phyloP scores from a whole-genome alignment of 2,888 invertebrate genomes.

The Yponomeuta sedellus region DNA sequence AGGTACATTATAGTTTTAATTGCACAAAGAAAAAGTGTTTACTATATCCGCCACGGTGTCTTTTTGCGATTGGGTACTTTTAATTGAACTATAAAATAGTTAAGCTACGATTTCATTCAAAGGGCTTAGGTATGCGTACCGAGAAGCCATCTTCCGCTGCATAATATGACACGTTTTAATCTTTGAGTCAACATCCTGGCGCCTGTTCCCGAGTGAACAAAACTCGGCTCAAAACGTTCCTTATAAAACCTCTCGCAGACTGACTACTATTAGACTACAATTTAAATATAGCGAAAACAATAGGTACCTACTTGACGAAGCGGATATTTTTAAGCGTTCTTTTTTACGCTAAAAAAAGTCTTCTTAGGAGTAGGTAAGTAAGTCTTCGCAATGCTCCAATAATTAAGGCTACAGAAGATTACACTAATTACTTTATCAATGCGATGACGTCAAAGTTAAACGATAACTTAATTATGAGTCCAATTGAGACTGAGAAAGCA shows the following conservation, averaged over 20 bases:
- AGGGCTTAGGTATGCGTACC: background rate
- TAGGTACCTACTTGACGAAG: background rate
- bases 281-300: too few relatives aligned
- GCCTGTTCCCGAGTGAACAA: background rate
- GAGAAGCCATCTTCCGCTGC: background rate
- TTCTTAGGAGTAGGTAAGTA: background rate
- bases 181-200: slow-evolving; percentile 12
- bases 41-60: background rate
- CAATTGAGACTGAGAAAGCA: background rate
- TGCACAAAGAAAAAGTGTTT: background rate
- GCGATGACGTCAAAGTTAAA: background rate
- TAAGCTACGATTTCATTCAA: background rate
- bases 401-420: background rate
- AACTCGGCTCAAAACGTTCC: background rate
- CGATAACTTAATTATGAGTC: background rate
- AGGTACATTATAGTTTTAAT: too few relatives aligned
- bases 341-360: background rate
- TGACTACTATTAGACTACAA: too few relatives aligned
- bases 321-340: too few relatives aligned
- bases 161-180: background rate
- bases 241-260: background rate
- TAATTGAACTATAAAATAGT: background rate
- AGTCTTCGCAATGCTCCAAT: background rate
- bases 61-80: background rate
- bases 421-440: slow-evolving; percentile 1